Evolutionary conservation across 2,797 vertebrate species (phyloP).

Genomic region (Rhinichthys osculus): DNA sequence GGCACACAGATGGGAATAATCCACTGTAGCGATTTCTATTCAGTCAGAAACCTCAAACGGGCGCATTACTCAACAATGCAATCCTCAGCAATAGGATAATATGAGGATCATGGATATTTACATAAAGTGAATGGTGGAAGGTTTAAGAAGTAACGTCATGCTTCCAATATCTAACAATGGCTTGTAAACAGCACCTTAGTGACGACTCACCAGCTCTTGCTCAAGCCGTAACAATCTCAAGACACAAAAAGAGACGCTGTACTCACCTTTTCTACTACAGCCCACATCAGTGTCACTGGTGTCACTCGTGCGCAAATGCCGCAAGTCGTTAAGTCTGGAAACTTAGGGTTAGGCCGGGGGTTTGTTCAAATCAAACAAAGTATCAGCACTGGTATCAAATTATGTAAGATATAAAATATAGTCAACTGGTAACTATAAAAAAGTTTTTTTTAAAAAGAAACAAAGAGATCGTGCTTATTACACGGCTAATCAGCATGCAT

Average conservation of each 20-base stretch:
- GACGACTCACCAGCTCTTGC: not conserved
- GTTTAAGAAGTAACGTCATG: not conserved
- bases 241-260: not conserved
- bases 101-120: constrained; percentile 16
- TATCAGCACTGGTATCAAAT: not conserved
- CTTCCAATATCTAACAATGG: constrained; percentile 14
- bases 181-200: constrained; percentile 6
- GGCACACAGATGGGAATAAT: constrained; percentile 17
- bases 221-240: not conserved
- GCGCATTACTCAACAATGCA: constrained; percentile 8
- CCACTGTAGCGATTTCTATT: constrained; percentile 22
- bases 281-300: not conserved
- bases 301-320: not conserved
- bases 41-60: constrained; percentile 19
- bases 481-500: too few relatives aligned
- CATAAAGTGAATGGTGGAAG: constrained; percentile 16
- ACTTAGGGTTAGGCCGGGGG: not conserved
- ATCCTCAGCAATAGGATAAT: not conserved
- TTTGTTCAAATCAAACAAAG: not conserved
- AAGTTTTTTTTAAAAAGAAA: not conserved
- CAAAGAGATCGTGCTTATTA: too few relatives aligned
- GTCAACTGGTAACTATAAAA: not conserved
- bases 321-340: not conserved
- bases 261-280: not conserved
- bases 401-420: not conserved